Evolutionary conservation across 2,113 vertebrate genomes (phyloP), one percentile per base, ranked within the genome.

Genomic region (Reinhardtius hippoglossoides): DNA sequence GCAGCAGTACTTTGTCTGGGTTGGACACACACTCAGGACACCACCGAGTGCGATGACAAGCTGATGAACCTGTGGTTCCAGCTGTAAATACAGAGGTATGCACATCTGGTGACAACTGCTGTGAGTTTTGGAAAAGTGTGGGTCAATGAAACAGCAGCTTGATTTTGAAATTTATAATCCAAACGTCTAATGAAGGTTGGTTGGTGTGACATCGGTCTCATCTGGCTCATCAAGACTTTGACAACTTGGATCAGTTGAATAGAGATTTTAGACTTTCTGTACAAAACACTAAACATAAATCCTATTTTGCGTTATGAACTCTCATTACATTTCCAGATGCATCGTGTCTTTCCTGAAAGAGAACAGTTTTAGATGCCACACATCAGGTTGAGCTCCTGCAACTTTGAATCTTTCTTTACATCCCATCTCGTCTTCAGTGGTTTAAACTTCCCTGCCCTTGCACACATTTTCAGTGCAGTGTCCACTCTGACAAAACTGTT

Each of bases 301-400:
- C 0, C 13, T 18, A 9, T 16, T 72, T 37, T 31, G 18, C 42
- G 35, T 76, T 71, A 24, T 52, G 16, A 66, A 56, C 13, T 56
- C 73, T 71, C 35, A 48, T 56, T 15, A 57, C 40, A 60, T 67
- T 70, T 79, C 58, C 76, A 85, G 70, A 71, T 67, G 40, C 20
- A 74, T 62, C 37, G 20, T 18, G n/a, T 84, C 10, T n/a, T 71
- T 59, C 24, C 63, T 46, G 7, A 74, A 31, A 64, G 24, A 57
- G 31, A 69, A 37, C 24, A n/a, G 52, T 52, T 74, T 74, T 67
- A 69, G 60, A 23, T 27, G 42, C 20, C 8, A 4, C 31, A 67
- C 31, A 24, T 44, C 3, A 44, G 55, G 50, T 37, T 3, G 37
- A 56, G 40, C 40, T 42, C 10, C 40, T 42, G 40, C 12, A 42